Conservation (phyloP, 2,888 invertebrate species). For the Apamea sordens region DNA sequence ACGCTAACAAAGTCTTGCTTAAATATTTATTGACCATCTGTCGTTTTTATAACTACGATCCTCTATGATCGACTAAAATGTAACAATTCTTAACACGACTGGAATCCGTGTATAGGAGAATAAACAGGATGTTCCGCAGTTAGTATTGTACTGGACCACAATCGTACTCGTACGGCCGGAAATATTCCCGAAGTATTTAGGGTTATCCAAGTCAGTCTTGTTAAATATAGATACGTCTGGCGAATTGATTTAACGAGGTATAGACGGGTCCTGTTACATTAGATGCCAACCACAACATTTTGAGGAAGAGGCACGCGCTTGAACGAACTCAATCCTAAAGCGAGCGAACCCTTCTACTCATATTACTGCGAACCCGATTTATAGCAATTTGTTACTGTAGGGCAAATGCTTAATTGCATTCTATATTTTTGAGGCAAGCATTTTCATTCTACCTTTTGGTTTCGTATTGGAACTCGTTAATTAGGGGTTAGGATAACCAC, state of each 20-base stretch:
- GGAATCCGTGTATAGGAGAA: background rate
- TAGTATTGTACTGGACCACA: background rate
- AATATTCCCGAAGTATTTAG: background rate
- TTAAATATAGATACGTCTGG: constrained; percentile 7
- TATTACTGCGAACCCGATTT: background rate
- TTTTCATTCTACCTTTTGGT: background rate
- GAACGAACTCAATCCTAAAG: too few species aligned
- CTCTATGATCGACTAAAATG: background rate
- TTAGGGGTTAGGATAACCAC: background rate
- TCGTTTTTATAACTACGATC: background rate
- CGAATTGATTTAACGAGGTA: constrained; percentile 6
- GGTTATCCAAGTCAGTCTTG: background rate
- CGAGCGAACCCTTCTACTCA: background rate
- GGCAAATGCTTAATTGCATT: background rate
- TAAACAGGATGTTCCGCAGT: background rate
- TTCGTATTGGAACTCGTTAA: background rate
- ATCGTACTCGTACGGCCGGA: background rate
- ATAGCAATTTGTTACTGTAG: background rate
- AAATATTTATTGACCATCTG: background rate
- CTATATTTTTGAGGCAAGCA: too few species aligned
- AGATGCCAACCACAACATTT: background rate
- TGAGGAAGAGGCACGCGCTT: background rate
- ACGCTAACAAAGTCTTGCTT: background rate
- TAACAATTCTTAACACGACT: background rate
- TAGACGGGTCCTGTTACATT: background rate